Evolutionary conservation across 2,797 vertebrate genomes (phyloP).

Genomic region (Glossophaga mutica): DNA sequence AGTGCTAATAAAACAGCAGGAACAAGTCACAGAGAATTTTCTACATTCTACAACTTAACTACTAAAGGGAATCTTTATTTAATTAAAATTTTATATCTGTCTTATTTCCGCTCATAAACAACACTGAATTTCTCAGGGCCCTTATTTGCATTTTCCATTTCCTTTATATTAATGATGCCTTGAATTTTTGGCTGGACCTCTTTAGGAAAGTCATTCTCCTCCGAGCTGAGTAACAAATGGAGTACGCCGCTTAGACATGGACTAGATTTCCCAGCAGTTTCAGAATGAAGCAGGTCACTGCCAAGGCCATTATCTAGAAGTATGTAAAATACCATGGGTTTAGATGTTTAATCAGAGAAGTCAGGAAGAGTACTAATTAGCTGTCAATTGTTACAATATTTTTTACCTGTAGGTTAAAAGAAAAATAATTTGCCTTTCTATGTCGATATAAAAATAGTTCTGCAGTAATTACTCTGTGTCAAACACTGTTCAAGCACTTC

Average conservation of each 20-base stretch:
- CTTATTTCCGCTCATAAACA: slow-evolving; percentile 50
- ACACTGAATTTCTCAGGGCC: slow-evolving; percentile 28
- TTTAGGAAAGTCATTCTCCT: slow-evolving; percentile 28
- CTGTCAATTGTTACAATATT: background rate
- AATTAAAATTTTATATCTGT: slow-evolving; percentile 60
- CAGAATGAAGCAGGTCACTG: background rate
- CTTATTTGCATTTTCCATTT: slow-evolving; percentile 64
- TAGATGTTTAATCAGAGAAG: background rate
- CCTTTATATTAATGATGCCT: slow-evolving; percentile 35
- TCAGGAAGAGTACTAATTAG: background rate
- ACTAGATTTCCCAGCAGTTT: background rate
- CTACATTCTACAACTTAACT: slow-evolving; percentile 47
- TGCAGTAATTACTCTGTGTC: background rate
- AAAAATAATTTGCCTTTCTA: background rate
- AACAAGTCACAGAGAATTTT: slow-evolving; percentile 23
- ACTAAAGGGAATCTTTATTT: slow-evolving; percentile 48
- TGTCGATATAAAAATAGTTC: background rate
- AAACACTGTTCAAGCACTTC: background rate
- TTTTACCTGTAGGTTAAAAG: background rate
- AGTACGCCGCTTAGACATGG: background rate
- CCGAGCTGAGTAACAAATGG: background rate
- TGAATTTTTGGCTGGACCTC: slow-evolving; percentile 46
- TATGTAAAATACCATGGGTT: background rate
- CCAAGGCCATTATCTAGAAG: background rate
- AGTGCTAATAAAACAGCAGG: slow-evolving; percentile 41